Conservation (phyloP, 2,113 vertebrate genomes). For the Symphodus melops region DNA sequence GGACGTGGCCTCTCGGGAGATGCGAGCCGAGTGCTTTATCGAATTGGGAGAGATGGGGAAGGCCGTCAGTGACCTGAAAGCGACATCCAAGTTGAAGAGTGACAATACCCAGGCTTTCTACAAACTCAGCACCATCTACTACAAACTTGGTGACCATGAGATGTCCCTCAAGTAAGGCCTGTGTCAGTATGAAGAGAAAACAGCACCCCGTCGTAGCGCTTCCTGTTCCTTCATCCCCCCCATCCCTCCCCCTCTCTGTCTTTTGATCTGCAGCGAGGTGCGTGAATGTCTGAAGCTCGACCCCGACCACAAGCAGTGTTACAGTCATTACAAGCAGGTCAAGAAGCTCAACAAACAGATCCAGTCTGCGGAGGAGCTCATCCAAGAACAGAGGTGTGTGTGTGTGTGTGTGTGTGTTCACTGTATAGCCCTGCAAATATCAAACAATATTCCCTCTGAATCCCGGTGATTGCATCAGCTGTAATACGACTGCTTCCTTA, state of each 20-base stretch:
- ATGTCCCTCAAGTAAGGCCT: conserved; percentile 93
- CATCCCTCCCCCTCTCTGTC: not conserved
- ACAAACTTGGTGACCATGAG: conserved; percentile 94
- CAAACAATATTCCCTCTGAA: conserved; percentile 24
- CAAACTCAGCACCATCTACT: conserved; percentile 96
- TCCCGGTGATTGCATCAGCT: conserved; percentile 39
- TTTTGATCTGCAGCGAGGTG: conserved; percentile 87
- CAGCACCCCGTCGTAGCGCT: no score
- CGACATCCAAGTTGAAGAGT: conserved; percentile 93
- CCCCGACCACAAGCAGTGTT: conserved; percentile 96
- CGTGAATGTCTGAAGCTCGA: conserved; percentile 98
- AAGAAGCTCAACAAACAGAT: conserved; percentile 98
- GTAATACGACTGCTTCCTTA: conserved; percentile 8
- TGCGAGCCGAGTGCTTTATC: conserved; percentile 95
- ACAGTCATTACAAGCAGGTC: conserved; percentile 96
- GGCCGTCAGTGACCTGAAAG: conserved; percentile 96
- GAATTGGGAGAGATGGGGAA: conserved; percentile 93
- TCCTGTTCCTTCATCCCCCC: not conserved
- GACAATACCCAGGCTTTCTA: conserved; percentile 97
- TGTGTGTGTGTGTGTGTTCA: conserved; percentile 48
- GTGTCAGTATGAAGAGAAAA: not conserved
- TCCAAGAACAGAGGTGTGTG: conserved; percentile 90
- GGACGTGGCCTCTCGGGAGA: conserved; percentile 93
- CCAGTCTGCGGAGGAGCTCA: conserved; percentile 90
- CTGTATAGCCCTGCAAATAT: conserved; percentile 19